A percentile compares a stretch with the other conserved stretches of the same genome.
These are phyloP conservation scores for Metaphire vulgaris DNA, from an alignment of 1,140 invertebrate species.

Conservation along the genomic window DNA sequence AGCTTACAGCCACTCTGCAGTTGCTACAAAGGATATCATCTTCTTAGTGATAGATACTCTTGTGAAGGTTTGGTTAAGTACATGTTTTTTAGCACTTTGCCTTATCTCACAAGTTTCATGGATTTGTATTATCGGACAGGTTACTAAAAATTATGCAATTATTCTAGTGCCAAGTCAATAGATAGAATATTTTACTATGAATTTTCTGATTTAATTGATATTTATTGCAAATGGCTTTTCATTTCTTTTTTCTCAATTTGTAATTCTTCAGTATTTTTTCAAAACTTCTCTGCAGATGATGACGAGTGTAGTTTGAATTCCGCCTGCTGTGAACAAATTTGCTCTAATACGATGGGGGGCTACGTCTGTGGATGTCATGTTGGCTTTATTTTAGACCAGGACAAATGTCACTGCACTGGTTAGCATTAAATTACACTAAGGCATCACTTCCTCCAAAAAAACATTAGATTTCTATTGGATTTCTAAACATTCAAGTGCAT, in stretches of 20 bases:
- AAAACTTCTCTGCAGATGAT: not conserved
- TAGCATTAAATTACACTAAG: not conserved
- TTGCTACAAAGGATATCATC: constrained; percentile 53
- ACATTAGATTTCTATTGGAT: not conserved
- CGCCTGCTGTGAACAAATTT: not conserved
- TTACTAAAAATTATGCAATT: no score
- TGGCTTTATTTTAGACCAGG: not conserved
- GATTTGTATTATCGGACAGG: no score
- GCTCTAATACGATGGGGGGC: not conserved
- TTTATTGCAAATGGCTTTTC: not conserved
- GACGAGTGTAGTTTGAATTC: not conserved
- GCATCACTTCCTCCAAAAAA: not conserved
- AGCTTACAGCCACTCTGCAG: constrained; percentile 50
- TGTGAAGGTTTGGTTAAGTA: constrained; percentile 52
- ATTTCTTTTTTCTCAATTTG: not conserved
- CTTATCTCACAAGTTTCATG: no score
- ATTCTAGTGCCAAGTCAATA: no score
- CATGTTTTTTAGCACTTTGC: no score
- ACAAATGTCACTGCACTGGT: not conserved
- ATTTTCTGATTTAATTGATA: no score
- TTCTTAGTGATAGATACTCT: constrained; percentile 51
- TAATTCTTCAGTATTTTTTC: no score
- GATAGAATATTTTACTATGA: no score
- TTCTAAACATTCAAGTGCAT: no score
- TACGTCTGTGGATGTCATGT: not conserved